These are phyloP conservation scores for Polia nebulosa DNA, from an alignment of 2,888 invertebrate species.

Conservation along the genomic window DNA sequence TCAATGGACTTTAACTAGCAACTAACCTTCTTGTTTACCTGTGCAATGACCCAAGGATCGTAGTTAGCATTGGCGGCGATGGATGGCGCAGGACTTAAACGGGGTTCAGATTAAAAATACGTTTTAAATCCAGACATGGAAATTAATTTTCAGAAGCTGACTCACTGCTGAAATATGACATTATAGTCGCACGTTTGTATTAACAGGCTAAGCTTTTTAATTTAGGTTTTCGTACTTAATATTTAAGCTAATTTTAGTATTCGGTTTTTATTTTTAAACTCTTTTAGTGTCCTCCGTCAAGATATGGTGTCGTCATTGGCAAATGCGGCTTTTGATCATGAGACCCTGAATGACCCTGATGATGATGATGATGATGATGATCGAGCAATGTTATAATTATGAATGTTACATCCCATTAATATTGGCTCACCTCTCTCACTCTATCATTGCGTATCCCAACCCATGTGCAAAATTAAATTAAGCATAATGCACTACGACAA, in stretches of 20 bases:
- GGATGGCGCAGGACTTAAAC: slow-evolving; percentile 35
- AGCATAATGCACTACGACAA: too few relatives aligned
- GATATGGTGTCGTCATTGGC: too few relatives aligned
- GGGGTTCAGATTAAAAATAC: slow-evolving; percentile 32
- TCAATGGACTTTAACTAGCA: background rate
- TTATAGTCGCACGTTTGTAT: background rate
- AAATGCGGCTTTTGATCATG: too few relatives aligned
- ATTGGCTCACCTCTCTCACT: too few relatives aligned
- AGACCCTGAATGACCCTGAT: too few relatives aligned
- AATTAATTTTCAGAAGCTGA: slow-evolving; percentile 30
- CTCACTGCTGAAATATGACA: slow-evolving; percentile 3
- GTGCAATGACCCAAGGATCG: slow-evolving; percentile 1
- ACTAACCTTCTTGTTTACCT: slow-evolving; percentile 15
- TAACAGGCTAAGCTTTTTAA: background rate
- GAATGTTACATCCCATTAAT: too few relatives aligned
- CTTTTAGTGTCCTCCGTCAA: too few relatives aligned
- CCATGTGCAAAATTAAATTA: too few relatives aligned
- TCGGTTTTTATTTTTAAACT: background rate
- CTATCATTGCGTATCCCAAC: too few relatives aligned
- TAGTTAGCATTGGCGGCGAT: slow-evolving; percentile 31
- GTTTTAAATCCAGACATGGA: slow-evolving; percentile 20
- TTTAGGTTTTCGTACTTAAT: background rate
- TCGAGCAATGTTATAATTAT: too few relatives aligned
- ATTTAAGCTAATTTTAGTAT: background rate
- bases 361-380: too few relatives aligned